Conservation (phyloP, 2,797 vertebrate genomes). For the Phrynocephalus vlangalii region DNA sequence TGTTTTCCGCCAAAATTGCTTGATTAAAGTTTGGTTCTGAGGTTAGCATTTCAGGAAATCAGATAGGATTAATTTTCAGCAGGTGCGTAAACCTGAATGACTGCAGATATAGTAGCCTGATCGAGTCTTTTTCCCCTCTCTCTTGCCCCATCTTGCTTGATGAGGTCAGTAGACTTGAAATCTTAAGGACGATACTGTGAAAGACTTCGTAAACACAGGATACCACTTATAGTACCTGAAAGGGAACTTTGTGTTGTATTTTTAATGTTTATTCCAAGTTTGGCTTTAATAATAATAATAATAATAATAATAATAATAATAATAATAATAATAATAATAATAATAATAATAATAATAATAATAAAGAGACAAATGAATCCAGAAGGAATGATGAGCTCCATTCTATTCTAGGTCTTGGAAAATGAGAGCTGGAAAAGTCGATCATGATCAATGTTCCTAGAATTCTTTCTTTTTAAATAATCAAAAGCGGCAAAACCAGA, state of each 20-base stretch:
- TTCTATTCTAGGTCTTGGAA: too few species aligned
- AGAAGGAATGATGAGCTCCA: too few species aligned
- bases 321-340: neutral
- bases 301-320: neutral
- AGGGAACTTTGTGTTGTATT: neutral
- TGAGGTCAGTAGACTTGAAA: neutral
- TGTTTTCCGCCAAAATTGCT: neutral
- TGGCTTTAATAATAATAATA: neutral
- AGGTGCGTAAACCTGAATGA: neutral
- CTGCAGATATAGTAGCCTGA: neutral
- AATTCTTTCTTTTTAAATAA: too few species aligned
- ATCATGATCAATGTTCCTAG: too few species aligned
- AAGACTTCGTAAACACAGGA: neutral
- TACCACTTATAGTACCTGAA: too few species aligned
- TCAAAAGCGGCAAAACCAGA: too few species aligned
- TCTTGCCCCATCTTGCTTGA: neutral
- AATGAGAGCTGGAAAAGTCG: too few species aligned
- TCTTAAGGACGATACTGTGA: neutral
- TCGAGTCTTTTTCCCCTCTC: neutral
- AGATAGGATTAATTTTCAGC: neutral
- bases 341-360: neutral
- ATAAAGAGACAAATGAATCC: neutral
- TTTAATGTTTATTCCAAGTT: neutral
- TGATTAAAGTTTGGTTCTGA: neutral
- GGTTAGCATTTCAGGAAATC: neutral